Evolutionary conservation across 2,888 invertebrate species (phyloP).

Genomic region (Pollenia labialis): DNA sequence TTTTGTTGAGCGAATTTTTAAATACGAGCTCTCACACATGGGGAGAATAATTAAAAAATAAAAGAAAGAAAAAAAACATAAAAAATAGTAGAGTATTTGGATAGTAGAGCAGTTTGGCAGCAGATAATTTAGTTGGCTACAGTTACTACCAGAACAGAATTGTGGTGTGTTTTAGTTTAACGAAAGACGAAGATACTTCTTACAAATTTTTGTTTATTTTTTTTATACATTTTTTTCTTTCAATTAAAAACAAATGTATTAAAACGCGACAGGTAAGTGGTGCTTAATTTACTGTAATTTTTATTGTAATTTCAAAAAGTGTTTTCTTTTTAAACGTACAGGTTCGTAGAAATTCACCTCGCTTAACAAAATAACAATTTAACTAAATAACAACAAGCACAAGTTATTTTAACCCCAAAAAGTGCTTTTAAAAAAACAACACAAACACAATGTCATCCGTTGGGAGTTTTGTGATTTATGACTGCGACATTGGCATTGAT

Average conservation of each 20-base stretch:
- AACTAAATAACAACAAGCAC: neutral
- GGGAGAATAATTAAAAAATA: slow-evolving; percentile 26
- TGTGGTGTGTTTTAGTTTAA: neutral
- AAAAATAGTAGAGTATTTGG: slow-evolving; percentile 24
- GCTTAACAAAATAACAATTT: neutral
- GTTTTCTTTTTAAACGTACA: neutral
- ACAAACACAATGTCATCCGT: slow-evolving; percentile 41
- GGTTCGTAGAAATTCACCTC: neutral
- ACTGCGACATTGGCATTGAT: slow-evolving; percentile 87
- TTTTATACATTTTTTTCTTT: neutral
- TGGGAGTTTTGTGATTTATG: slow-evolving; percentile 84
- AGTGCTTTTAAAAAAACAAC: neutral
- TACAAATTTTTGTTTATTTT: neutral
- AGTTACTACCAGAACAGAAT: slow-evolving; percentile 15
- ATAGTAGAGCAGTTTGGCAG: slow-evolving; percentile 34
- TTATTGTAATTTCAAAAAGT: too few relatives aligned
- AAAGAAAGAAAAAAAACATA: neutral
- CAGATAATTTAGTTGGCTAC: slow-evolving; percentile 44
- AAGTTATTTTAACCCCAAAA: slow-evolving; percentile 29
- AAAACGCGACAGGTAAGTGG: neutral
- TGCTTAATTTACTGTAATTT: too few relatives aligned
- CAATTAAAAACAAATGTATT: neutral
- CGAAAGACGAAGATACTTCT: neutral
- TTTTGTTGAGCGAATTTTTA: slow-evolving; percentile 4
- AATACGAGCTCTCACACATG: neutral